phyloP scores from a whole-genome alignment of 2,797 vertebrate species.

The Eidolon dupreanum region DNA sequence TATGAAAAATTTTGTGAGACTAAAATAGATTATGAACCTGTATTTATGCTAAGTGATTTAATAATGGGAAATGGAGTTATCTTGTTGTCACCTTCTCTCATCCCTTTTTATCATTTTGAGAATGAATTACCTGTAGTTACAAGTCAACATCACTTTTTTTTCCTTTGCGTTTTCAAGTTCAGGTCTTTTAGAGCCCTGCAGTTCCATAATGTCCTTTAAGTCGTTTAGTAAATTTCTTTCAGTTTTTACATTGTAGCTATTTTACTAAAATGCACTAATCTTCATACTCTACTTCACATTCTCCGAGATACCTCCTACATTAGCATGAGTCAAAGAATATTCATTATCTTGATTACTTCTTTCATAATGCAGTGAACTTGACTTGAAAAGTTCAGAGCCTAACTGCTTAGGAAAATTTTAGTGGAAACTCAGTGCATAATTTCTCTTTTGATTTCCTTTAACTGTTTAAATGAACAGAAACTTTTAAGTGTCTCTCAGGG shows the following conservation, averaged over 20 bases:
- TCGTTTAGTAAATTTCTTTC: conserved; percentile 43
- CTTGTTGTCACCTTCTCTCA: background rate
- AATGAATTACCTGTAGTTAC: conserved; percentile 19
- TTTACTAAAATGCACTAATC: conserved; percentile 29
- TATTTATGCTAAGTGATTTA: conserved; percentile 33
- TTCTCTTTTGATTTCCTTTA: conserved; percentile 31
- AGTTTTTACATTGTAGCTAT: conserved; percentile 6
- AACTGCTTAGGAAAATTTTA: conserved; percentile 23
- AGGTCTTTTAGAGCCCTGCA: background rate
- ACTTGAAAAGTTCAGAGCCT: conserved; percentile 38
- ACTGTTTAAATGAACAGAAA: conserved; percentile 3
- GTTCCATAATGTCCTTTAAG: conserved; percentile 39
- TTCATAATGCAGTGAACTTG: conserved; percentile 42
- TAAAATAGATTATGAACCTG: background rate
- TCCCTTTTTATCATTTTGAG: conserved; percentile 52
- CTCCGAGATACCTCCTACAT: conserved; percentile 30
- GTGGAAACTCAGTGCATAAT: background rate
- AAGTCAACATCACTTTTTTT: background rate
- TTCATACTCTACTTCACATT: conserved; percentile 3
- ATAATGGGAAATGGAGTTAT: conserved; percentile 25
- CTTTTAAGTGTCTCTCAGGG: background rate
- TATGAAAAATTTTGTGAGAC: background rate
- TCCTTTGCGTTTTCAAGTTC: conserved; percentile 6
- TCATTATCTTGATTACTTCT: conserved; percentile 41
- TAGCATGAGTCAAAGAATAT: conserved; percentile 33